Percentiles rank a stretch among this genome's conserved stretches.
Conservation (phyloP, 2,113 vertebrate genomes). For the Motacilla alba region DNA sequence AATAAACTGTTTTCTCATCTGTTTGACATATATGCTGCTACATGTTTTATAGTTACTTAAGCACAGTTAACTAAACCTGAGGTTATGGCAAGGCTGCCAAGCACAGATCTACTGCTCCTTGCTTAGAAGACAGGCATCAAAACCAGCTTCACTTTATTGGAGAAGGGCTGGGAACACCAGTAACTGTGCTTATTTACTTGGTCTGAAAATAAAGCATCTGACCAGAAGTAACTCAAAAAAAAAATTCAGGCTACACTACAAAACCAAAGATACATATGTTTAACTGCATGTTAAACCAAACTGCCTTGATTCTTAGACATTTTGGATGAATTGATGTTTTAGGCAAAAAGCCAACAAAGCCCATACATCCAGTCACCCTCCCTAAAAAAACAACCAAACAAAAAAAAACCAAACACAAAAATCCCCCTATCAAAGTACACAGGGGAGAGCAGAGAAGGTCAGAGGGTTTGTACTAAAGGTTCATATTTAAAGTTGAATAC, state of each 20-base stretch:
- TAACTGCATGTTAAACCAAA: neutral
- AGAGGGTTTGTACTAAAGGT: neutral
- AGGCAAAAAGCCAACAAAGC: neutral
- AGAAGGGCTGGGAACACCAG: neutral
- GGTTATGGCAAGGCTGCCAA: neutral
- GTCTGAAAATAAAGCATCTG: neutral
- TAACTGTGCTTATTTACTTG: neutral
- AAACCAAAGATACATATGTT: neutral
- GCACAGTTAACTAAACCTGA: neutral
- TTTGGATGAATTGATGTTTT: neutral
- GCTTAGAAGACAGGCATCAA: neutral
- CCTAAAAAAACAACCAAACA: neutral
- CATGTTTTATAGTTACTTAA: neutral
- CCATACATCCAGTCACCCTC: neutral
- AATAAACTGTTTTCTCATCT: neutral
- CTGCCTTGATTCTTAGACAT: neutral
- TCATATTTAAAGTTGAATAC: neutral
- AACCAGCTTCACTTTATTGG: neutral
- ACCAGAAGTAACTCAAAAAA: neutral
- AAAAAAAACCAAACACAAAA: neutral
- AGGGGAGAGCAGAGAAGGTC: rapidly evolving
- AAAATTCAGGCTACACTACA: neutral
- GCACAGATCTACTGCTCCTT: neutral
- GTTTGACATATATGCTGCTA: neutral
- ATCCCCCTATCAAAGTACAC: neutral